A percentile compares a stretch with the other conserved stretches of the same genome.
phyloP scores from a whole-genome alignment of 2,797 vertebrate species.

The Selene dorsalis region DNA sequence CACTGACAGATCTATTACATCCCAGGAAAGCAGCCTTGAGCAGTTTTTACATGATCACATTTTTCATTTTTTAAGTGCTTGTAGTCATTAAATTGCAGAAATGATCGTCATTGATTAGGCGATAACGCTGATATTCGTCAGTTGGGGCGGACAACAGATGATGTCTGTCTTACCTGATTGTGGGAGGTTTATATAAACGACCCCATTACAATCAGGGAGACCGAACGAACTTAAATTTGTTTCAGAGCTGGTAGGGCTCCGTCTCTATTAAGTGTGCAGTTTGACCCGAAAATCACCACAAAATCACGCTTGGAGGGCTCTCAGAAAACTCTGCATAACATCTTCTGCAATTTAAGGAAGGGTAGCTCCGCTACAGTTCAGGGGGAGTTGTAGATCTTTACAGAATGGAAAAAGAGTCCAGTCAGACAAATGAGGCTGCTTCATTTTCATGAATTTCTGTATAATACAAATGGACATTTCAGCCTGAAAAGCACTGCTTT shows the following conservation, averaged over 20 bases:
- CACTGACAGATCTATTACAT: slow-evolving; percentile 36
- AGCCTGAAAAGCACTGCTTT: slow-evolving; percentile 2
- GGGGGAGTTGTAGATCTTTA: slow-evolving; percentile 56
- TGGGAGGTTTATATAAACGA: slow-evolving; percentile 57
- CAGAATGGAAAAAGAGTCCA: slow-evolving; percentile 45
- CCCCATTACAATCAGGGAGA: slow-evolving; percentile 65
- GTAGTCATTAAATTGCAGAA: slow-evolving; percentile 41
- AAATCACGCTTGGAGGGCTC: slow-evolving; percentile 64
- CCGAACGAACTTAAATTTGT: slow-evolving; percentile 62
- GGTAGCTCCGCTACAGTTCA: slow-evolving; percentile 46
- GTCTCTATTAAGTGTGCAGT: slow-evolving; percentile 65
- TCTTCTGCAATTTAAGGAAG: slow-evolving; percentile 63
- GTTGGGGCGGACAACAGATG: slow-evolving; percentile 44
- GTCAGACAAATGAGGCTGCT: slow-evolving; percentile 44
- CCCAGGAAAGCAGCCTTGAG: slow-evolving; percentile 21
- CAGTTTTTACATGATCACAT: slow-evolving; percentile 20
- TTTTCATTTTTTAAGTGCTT: slow-evolving; percentile 29
- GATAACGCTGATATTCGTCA: slow-evolving; percentile 39
- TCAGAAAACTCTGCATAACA: slow-evolving; percentile 54
- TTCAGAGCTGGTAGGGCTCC: slow-evolving; percentile 54
- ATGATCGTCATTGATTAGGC: slow-evolving; percentile 56
- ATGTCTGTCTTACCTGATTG: slow-evolving; percentile 63
- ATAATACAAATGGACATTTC: slow-evolving; percentile 15
- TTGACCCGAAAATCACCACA: slow-evolving; percentile 73
- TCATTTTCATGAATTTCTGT: not conserved